Evolutionary conservation across 2,113 vertebrate species (phyloP).

Genomic region (Phasianus colchicus): DNA sequence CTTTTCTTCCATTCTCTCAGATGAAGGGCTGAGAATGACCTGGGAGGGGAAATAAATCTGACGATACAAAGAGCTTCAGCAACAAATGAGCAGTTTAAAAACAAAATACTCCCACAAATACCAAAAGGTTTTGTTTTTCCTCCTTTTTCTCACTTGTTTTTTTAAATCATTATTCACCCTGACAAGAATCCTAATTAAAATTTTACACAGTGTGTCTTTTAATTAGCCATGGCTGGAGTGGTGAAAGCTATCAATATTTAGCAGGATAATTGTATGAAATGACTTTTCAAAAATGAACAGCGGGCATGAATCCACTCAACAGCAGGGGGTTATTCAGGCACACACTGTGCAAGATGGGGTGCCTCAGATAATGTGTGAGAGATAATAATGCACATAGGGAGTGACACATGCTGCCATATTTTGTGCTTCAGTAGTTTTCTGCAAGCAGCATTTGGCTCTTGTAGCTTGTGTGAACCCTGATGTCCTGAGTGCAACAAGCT

Average conservation of each 20-base stretch:
- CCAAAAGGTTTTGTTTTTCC: background rate
- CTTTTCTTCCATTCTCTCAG: background rate
- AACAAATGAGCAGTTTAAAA: slow-evolving; percentile 55
- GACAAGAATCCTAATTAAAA: slow-evolving; percentile 82
- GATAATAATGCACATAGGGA: slow-evolving; percentile 68
- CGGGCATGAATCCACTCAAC: slow-evolving; percentile 59
- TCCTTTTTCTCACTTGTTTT: background rate
- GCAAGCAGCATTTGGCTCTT: slow-evolving; percentile 63
- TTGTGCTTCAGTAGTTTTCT: slow-evolving; percentile 52
- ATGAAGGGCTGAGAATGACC: slow-evolving; percentile 23
- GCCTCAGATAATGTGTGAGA: slow-evolving; percentile 55
- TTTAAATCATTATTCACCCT: slow-evolving; percentile 59
- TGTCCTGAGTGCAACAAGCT: background rate
- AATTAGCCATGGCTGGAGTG: slow-evolving; percentile 74
- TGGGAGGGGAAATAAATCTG: slow-evolving; percentile 56
- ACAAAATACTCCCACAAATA: slow-evolving; percentile 20
- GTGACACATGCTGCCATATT: slow-evolving; percentile 65
- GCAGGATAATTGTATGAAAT: slow-evolving; percentile 71
- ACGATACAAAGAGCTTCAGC: slow-evolving; percentile 44
- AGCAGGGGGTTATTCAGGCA: slow-evolving; percentile 73
- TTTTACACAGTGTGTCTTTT: slow-evolving; percentile 78
- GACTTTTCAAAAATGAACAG: slow-evolving; percentile 70
- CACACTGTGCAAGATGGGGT: slow-evolving; percentile 67
- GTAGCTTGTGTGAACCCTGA: no score
- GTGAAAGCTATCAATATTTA: slow-evolving; percentile 81